phyloP scores from a whole-genome alignment of 2,797 vertebrate species.

The Sebastes flavidus region DNA sequence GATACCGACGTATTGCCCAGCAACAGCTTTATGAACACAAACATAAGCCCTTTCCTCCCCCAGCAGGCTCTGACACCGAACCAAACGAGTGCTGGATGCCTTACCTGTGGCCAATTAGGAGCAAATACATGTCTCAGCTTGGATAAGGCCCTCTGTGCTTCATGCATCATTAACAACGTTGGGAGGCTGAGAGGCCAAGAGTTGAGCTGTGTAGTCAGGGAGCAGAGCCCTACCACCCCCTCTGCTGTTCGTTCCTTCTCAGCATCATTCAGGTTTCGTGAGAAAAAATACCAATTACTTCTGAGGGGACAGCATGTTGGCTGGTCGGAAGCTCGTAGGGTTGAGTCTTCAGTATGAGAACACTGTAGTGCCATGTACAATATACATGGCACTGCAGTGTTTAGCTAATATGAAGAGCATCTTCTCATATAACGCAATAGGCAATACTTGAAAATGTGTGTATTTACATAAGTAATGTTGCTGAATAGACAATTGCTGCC shows the following conservation, averaged over 20 bases:
- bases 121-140: slow-evolving; percentile 41
- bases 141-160: slow-evolving; percentile 31
- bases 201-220: slow-evolving; percentile 15
- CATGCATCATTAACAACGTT: slow-evolving; percentile 49
- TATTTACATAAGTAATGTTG: not conserved
- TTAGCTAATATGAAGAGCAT: not conserved
- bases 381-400: not conserved
- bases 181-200: slow-evolving; percentile 29
- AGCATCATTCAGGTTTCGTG: not conserved
- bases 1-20: slow-evolving; percentile 4
- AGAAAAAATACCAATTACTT: not conserved
- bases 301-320: not conserved
- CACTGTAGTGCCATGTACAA: not conserved
- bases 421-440: not conserved
- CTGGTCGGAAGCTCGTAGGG: not conserved
- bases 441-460: not conserved
- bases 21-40: slow-evolving; percentile 23
- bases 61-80: slow-evolving; percentile 29
- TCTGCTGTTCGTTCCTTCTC: slow-evolving; percentile 33
- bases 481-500: not conserved
- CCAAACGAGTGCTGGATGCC: slow-evolving; percentile 32
- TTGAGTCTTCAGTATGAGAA: not conserved
- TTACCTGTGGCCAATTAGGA: slow-evolving; percentile 55
- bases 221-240: slow-evolving; percentile 34
- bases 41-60: slow-evolving; percentile 25